Base-by-base conservation (phyloP, 2,888 invertebrate species). In the Idaea straminata region DNA sequence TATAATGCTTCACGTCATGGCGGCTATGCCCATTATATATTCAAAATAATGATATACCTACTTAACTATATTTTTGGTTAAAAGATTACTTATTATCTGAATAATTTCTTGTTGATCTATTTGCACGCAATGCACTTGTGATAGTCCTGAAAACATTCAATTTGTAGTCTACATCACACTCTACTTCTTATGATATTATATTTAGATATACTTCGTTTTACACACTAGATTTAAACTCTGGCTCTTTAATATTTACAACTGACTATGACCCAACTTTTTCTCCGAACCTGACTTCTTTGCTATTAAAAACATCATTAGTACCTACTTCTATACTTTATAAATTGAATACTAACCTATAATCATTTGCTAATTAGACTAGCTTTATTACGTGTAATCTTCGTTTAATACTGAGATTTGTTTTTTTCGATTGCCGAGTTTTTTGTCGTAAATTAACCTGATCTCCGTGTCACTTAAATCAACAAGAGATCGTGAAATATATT, bases 401-500 rank as follows among this genome's bases (percentile, higher is more conserved):
- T 47, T 47, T 47, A 47, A 47, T 47, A 47, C 36, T 36, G 36
- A 36, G 36, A 7, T 36, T 25, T 25, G 25, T 25, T 36, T 36
- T 36, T 36, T 36, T 36, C 36, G 10, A 1, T 36, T 36, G 36
- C 36, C 36, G 10, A 36, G 36, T 36, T 36, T 36, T 36, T 36
- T 36, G 10, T 36, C 36, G 10, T 36, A 36, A 36, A 25, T 25
- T 25, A 25, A 25, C 2, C 25, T 25, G 36, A 36, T 36, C 36
- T 36, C 36, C 10, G 10, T 36, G 36, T 10, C 36, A 36, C 36
- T 47, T 47, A 7, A 13, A 47, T 47, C 47, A 47, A 7, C 36
- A 57, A 47, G 36, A 61, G 13, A 47, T 47, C 47, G 47, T 47
- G 74, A 73, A 72, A 72, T 62, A 64, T 35, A 78, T 81, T 82